Evolutionary conservation across 2,797 vertebrate species (phyloP), one percentile per base, ranked within the genome.

Genomic region (Cichlasoma orientale): DNA sequence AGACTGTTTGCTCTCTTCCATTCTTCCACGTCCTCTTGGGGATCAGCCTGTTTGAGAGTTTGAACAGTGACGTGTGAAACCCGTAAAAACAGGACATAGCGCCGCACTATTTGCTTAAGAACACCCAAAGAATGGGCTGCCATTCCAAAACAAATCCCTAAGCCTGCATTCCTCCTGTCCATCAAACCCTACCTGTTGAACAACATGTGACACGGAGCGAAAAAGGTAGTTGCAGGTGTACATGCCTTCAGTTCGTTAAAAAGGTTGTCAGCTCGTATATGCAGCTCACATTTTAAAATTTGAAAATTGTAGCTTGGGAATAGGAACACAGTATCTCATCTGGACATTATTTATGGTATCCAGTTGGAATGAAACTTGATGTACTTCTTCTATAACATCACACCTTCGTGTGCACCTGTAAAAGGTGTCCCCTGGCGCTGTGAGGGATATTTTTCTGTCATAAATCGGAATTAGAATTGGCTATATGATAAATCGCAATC

Each of bases 31-130:
- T 88, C 89, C 91, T 91, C 85, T 84, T 76, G 58, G 74, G 87
- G 90, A 92, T 84, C 75, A 77, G 92, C 85, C 87, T 89, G 82
- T 93, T 92, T 83, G 86, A 91, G 79, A 94, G 93, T 94, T 94
- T 94, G 91, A 95, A 95, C 92, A 94, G 93, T 94, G 94, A 94
- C 89, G 90, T 93, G 92, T 90, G 85, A 89, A 89, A 92, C 88
- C 89, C 54, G 86, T 93, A 85, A 94, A 95, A 95, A 95, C 93
- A 94, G 93, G 94, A 94, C 92, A 83, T 75, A 85, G 93, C 71
- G 27, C 84, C 68, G 3, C 87, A 73, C 77, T 94, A 92, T 95
- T 95, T 94, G 91, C 85, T 92, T 72, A 91, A 94, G 88, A 90
- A 89, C 84, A 93, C 92, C 90, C 68, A 87, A 89, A 91, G 94